A percentile compares a stretch with the other conserved stretches of the same genome.
Evolutionary conservation across 2,888 invertebrate genomes (phyloP).

Genomic region (Erannis defoliaria): DNA sequence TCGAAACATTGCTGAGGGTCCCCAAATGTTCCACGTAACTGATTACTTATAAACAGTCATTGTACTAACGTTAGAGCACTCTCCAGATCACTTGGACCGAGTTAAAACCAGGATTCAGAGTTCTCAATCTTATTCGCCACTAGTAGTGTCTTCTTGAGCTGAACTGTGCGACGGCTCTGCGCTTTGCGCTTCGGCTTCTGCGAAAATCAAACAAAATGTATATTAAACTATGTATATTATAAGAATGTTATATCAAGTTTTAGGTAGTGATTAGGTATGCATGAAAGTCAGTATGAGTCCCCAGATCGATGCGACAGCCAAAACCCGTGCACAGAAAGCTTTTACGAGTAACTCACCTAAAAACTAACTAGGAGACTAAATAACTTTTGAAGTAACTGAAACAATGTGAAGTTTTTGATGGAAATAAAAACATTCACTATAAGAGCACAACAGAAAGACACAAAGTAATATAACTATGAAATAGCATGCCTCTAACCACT

Average conservation of each 20-base stretch:
- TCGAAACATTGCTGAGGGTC: conserved; percentile 28
- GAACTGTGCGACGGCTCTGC: conserved; percentile 77
- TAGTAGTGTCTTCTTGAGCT: conserved; percentile 61
- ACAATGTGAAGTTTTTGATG: conserved; percentile 69
- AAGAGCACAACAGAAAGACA: neutral
- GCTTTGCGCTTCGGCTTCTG: conserved; percentile 75
- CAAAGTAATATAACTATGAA: too few relatives aligned
- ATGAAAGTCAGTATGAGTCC: conserved; percentile 21
- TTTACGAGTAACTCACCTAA: conserved; percentile 69
- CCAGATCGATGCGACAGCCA: conserved; percentile 34
- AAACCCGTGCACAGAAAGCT: conserved; percentile 54
- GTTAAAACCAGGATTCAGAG: conserved; percentile 43
- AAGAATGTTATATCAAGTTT: neutral
- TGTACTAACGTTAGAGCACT: conserved; percentile 47
- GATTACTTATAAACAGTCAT: conserved; percentile 47
- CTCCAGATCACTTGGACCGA: conserved; percentile 56
- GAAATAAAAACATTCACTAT: conserved; percentile 10
- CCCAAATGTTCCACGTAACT: conserved; percentile 25
- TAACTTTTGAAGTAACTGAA: conserved; percentile 82
- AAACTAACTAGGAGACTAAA: conserved; percentile 59
- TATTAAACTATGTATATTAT: neutral
- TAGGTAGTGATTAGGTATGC: conserved; percentile 11
- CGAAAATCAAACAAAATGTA: conserved; percentile 44
- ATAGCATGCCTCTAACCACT: too few relatives aligned
- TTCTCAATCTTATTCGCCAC: conserved; percentile 50